Evolutionary conservation across 2,113 vertebrate genomes (phyloP).

Genomic region (Columba janthina): DNA sequence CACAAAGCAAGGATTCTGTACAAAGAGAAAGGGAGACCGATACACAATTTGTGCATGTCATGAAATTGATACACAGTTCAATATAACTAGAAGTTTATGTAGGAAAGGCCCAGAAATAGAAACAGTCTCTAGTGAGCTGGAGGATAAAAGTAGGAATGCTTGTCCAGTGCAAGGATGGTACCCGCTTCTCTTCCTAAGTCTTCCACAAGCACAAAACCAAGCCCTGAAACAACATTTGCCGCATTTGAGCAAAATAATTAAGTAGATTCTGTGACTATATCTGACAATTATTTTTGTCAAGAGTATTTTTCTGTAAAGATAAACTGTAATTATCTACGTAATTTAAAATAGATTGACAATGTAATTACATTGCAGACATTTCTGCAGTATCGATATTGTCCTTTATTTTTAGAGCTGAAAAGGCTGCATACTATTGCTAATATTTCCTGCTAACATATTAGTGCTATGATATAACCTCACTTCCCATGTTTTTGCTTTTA

Average conservation of each 20-base stretch:
- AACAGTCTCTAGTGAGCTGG: neutral
- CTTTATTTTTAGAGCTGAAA: neutral
- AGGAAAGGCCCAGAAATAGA: neutral
- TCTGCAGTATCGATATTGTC: neutral
- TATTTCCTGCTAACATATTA: neutral
- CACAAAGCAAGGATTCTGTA: neutral
- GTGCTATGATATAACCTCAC: neutral
- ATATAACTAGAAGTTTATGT: neutral
- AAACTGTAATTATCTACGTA: neutral
- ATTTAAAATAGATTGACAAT: neutral
- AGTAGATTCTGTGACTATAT: neutral
- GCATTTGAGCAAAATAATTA: neutral
- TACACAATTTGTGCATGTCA: neutral
- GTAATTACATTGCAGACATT: neutral
- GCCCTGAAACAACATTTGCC: neutral
- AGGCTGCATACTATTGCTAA: neutral
- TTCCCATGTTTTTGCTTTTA: neutral
- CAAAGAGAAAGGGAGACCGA: neutral
- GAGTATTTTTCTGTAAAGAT: neutral
- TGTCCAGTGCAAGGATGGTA: neutral
- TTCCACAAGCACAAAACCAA: neutral
- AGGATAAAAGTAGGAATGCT: neutral
- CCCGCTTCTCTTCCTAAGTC: neutral
- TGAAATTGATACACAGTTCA: neutral
- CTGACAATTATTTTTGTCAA: conserved; percentile 3